These are phyloP conservation scores for Polydrusus pterygomalis DNA, from an alignment of 2,888 invertebrate genomes.

Conservation along the genomic window DNA sequence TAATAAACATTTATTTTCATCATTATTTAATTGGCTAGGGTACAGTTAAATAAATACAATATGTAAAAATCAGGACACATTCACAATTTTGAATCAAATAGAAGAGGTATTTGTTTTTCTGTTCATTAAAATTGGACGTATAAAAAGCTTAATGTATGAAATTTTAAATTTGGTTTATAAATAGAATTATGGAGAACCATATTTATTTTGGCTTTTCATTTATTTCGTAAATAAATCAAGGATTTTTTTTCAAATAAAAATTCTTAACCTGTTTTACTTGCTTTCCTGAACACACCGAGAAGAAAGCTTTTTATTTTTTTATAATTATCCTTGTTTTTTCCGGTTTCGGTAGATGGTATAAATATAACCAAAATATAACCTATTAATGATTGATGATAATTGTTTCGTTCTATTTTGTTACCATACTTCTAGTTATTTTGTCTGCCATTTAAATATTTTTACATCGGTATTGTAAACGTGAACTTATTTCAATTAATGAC, in stretches of 20 bases:
- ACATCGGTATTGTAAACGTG: too few species aligned
- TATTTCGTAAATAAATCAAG: neutral
- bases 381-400: too few species aligned
- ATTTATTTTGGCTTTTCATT: neutral
- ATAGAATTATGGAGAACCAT: neutral
- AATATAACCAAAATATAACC: too few species aligned
- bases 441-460: too few species aligned
- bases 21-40: neutral
- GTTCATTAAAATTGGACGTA: neutral
- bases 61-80: neutral
- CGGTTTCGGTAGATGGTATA: too few species aligned
- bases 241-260: neutral
- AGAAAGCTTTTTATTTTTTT: neutral
- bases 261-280: neutral
- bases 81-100: neutral
- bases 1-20: neutral
- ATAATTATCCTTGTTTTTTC: too few species aligned
- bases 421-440: too few species aligned
- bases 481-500: too few species aligned
- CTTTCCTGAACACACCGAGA: neutral
- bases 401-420: too few species aligned
- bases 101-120: neutral
- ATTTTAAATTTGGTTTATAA: conserved; percentile 3
- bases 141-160: neutral
- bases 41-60: neutral